Percentiles rank a stretch among this genome's conserved stretches.
phyloP scores from a whole-genome alignment of 2,113 vertebrate genomes.

The Terrapene triunguis region DNA sequence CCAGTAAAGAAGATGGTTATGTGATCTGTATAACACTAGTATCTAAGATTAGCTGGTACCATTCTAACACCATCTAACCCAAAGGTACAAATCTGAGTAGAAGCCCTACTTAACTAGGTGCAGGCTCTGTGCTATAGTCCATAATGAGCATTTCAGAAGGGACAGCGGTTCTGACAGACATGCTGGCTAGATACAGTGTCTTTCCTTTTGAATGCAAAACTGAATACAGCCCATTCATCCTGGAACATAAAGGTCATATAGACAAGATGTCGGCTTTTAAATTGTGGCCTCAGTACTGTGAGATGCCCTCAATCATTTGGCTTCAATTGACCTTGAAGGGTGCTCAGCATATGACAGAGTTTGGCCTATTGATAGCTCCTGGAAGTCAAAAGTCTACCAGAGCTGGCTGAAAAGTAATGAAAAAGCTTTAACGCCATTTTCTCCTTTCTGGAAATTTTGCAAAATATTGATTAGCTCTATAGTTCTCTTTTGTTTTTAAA shows the following conservation, averaged over 20 bases:
- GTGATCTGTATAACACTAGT: neutral
- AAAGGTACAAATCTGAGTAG: neutral
- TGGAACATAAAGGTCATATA: neutral
- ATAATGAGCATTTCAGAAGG: neutral
- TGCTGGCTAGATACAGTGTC: neutral
- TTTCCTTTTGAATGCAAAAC: neutral
- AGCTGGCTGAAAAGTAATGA: neutral
- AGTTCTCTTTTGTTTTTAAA: neutral
- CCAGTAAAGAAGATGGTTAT: neutral
- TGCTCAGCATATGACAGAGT: neutral
- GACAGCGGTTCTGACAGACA: neutral
- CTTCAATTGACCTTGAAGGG: neutral
- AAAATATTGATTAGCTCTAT: neutral
- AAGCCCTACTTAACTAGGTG: neutral
- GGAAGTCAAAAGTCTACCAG: neutral
- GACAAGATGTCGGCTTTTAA: neutral
- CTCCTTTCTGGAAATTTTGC: neutral
- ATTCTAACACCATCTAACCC: neutral
- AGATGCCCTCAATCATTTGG: neutral
- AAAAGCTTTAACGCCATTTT: neutral
- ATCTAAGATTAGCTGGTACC: neutral
- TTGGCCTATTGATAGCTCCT: neutral
- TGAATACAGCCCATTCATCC: neutral
- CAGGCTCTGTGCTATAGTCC: neutral
- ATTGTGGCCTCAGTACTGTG: neutral